phyloP scores from a whole-genome alignment of 2,113 vertebrate genomes.

The Chaetodon trifascialis region DNA sequence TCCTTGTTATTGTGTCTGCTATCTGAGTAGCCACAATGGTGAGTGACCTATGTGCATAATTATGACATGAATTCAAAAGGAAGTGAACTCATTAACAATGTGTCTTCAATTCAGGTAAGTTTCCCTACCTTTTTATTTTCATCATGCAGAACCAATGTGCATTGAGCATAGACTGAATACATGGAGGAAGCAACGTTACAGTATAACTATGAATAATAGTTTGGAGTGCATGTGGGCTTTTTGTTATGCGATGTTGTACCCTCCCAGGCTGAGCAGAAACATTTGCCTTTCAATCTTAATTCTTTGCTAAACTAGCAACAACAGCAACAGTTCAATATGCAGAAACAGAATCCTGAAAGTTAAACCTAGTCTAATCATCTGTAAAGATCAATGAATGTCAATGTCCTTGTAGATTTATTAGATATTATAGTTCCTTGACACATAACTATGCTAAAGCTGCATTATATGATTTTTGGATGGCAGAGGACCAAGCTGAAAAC shows the following conservation, averaged over 20 bases:
- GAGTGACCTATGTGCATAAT: slow-evolving; percentile 22
- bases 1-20: slow-evolving; percentile 22
- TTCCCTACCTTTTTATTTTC: slow-evolving; percentile 38
- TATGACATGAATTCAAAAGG: slow-evolving; percentile 40
- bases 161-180: slow-evolving; percentile 23
- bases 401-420: too few species aligned
- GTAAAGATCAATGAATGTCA: too few species aligned
- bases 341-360: neutral
- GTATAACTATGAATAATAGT: slow-evolving; percentile 19
- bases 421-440: too few species aligned
- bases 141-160: neutral
- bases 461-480: too few species aligned
- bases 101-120: slow-evolving; percentile 32
- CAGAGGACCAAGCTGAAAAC: too few species aligned
- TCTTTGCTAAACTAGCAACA: neutral
- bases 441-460: too few species aligned
- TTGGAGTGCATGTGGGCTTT: neutral
- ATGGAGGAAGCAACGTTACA: neutral
- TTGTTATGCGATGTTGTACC: slow-evolving; percentile 17
- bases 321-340: neutral
- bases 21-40: slow-evolving; percentile 18
- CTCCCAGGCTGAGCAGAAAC: slow-evolving; percentile 21
- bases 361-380: neutral
- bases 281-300: neutral
- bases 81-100: slow-evolving; percentile 37